phyloP scores from a whole-genome alignment of 1,140 invertebrate genomes.

The Drosophila kepulauana region DNA sequence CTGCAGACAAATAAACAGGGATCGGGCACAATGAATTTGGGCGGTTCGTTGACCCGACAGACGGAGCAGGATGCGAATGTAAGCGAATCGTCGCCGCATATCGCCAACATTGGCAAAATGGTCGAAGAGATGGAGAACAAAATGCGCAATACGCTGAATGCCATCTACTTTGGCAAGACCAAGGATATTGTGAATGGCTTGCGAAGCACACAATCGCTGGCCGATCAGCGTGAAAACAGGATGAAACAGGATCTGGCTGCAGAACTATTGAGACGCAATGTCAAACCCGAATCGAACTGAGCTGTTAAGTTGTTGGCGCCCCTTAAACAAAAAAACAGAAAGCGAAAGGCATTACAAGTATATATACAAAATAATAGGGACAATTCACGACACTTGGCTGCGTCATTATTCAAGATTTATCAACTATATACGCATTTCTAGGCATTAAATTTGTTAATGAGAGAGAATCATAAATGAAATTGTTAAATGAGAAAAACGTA shows the following conservation, averaged over 20 bases:
- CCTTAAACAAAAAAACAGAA: too few species aligned
- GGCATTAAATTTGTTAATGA: slow-evolving; percentile 77
- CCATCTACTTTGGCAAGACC: slow-evolving; percentile 99
- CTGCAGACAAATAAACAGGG: slow-evolving; percentile 98
- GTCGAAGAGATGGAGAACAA: slow-evolving; percentile 99
- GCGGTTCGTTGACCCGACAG: slow-evolving; percentile 98
- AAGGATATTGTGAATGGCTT: slow-evolving; percentile 99
- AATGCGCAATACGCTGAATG: slow-evolving; percentile 98
- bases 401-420: slow-evolving; percentile 58
- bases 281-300: slow-evolving; percentile 84
- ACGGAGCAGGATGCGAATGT: slow-evolving; percentile 95
- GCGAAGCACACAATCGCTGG: slow-evolving; percentile 93
- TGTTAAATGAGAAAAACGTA: slow-evolving; percentile 65
- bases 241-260: slow-evolving; percentile 94
- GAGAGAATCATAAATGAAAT: slow-evolving; percentile 25
- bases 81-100: slow-evolving; percentile 97
- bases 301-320: slow-evolving; percentile 38
- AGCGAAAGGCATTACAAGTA: slow-evolving; percentile 25
- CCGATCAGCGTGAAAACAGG: slow-evolving; percentile 93
- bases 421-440: slow-evolving; percentile 70
- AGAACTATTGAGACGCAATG: slow-evolving; percentile 90
- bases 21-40: slow-evolving; percentile 99
- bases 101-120: slow-evolving; percentile 98
- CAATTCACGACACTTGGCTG: slow-evolving; percentile 37
- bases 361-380: slow-evolving; percentile 6